These are phyloP conservation scores for Drosophila prolongata DNA, from an alignment of 2,888 invertebrate species.

Conservation along the genomic window DNA sequence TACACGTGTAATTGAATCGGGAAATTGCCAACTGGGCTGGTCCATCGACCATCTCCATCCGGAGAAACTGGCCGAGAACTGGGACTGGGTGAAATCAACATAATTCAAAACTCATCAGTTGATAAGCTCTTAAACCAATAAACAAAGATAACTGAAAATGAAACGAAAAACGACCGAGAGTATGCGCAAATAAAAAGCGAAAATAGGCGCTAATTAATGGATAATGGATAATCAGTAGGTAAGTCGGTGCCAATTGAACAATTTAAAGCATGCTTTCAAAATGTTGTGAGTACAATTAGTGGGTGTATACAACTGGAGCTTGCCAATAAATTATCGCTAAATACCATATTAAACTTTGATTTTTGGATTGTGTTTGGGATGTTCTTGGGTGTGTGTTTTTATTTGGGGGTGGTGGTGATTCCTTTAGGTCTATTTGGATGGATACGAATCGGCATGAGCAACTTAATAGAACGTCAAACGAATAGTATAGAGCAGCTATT, in stretches of 20 bases:
- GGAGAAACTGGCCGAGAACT: background rate
- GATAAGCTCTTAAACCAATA: conserved; percentile 53
- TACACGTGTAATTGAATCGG: conserved; percentile 30
- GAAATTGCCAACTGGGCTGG: background rate
- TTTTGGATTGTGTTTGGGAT: conserved; percentile 2
- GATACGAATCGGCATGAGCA: conserved; percentile 8
- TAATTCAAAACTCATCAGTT: conserved; percentile 44
- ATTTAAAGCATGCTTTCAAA: conserved; percentile 63
- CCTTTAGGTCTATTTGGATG: conserved; percentile 3
- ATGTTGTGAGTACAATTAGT: conserved; percentile 41
- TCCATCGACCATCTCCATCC: conserved; percentile 1
- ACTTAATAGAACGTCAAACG: conserved; percentile 6
- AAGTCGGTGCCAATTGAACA: conserved; percentile 62
- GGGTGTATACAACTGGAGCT: conserved; percentile 33
- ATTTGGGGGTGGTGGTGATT: background rate
- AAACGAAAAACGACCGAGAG: conserved; percentile 10
- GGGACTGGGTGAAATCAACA: conserved; percentile 25
- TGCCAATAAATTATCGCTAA: conserved; percentile 53
- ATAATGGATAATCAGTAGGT: conserved; percentile 14
- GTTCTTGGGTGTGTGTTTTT: conserved; percentile 1
- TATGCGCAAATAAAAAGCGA: conserved; percentile 19
- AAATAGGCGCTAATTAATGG: conserved; percentile 41
- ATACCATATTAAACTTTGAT: conserved; percentile 32
- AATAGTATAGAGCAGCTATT: conserved; percentile 13
- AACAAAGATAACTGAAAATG: conserved; percentile 21